Percentiles rank a stretch among this genome's conserved stretches.
phyloP scores from a whole-genome alignment of 2,888 invertebrate species.

The Drosophila ochracea region DNA sequence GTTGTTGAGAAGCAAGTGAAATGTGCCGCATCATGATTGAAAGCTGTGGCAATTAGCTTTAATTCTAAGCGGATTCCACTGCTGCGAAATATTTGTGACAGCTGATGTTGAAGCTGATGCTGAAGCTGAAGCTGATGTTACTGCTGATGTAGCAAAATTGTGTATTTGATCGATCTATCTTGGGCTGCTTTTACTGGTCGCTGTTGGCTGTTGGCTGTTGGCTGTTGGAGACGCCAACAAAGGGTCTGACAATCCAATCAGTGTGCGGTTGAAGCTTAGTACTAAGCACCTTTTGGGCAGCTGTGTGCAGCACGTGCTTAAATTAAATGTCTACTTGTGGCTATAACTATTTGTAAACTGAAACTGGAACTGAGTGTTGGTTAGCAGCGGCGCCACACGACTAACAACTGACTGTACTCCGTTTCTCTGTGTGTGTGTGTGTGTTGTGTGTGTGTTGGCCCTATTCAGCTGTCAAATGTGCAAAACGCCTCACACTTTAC shows the following conservation, averaged over 20 bases:
- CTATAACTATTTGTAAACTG: conserved; percentile 9
- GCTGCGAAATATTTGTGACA: conserved; percentile 38
- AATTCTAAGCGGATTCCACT: conserved; percentile 70
- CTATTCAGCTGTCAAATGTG: conserved; percentile 66
- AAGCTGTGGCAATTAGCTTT: conserved; percentile 77
- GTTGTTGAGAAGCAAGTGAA: conserved; percentile 15
- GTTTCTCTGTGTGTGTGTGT: neutral
- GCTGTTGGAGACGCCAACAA: conserved; percentile 12
- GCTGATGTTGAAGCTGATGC: conserved; percentile 8
- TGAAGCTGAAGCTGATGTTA: conserved; percentile 25
- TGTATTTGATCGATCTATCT: conserved; percentile 52
- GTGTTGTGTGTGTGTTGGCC: conserved; percentile 11
- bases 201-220: conserved; percentile 8
- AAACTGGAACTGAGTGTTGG: neutral
- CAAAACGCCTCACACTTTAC: conserved; percentile 55
- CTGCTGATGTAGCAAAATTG: conserved; percentile 57
- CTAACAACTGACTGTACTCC: conserved; percentile 11
- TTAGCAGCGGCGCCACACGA: neutral
- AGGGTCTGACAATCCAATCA: conserved; percentile 69
- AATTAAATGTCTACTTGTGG: conserved; percentile 2
- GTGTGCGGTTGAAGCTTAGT: conserved; percentile 37
- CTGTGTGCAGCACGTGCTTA: conserved; percentile 46
- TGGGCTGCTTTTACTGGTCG: conserved; percentile 4
- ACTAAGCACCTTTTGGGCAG: conserved; percentile 24
- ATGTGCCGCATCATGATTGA: conserved; percentile 68